Conservation (phyloP, 37 sponge, comb jelly and placozoan genomes). For the Ephydatia muelleri region DNA sequence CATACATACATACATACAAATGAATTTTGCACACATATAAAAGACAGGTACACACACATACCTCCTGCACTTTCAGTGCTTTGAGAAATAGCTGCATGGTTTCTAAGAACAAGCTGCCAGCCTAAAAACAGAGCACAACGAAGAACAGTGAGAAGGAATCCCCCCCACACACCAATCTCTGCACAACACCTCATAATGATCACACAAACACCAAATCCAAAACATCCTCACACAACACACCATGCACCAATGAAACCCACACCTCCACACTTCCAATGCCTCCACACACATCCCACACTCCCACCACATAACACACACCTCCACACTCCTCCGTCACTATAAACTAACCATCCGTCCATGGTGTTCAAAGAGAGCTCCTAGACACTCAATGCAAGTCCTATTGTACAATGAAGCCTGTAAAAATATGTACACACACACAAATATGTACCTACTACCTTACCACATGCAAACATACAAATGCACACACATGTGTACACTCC, state of each 20-base stretch:
- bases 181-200: no score
- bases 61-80: slow-evolving; percentile 65
- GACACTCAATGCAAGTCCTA: slow-evolving; percentile 65
- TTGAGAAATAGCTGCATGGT: slow-evolving; percentile 68
- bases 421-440: background rate
- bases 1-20: no score
- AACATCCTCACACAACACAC: no score
- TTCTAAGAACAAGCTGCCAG: slow-evolving; percentile 72
- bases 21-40: background rate
- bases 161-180: no score
- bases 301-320: no score
- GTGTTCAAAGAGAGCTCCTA: slow-evolving; percentile 61
- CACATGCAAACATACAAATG: background rate
- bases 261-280: no score
- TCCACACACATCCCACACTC: no score
- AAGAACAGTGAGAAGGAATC: background rate
- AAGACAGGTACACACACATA: slow-evolving; percentile 4
- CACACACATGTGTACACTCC: no score
- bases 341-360: slow-evolving; percentile 80
- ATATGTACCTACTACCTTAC: no score
- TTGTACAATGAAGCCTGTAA: background rate
- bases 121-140: slow-evolving; percentile 25
- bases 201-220: no score
- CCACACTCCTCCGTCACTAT: no score
- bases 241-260: no score